A percentile compares a stretch with the other conserved stretches of the same genome.
phyloP scores from a whole-genome alignment of 2,113 vertebrate species.

The Neogobius melanostomus region DNA sequence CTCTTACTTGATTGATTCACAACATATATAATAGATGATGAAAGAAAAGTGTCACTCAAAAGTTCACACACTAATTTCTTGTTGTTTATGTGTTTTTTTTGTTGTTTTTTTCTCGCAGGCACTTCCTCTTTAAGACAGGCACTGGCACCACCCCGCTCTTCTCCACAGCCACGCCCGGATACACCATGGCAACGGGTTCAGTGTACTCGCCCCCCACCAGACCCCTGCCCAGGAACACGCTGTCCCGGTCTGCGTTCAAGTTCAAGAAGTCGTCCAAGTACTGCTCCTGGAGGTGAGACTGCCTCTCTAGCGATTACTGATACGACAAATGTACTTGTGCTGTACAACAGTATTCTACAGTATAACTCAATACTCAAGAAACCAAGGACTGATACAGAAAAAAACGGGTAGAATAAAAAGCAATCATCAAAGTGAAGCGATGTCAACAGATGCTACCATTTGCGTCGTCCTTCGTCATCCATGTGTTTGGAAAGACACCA shows the following conservation, averaged over 20 bases:
- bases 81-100: neutral
- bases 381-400: too few relatives aligned
- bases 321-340: neutral
- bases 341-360: too few relatives aligned
- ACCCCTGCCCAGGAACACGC: slow-evolving; percentile 93
- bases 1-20: too few relatives aligned
- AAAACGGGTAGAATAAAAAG: too few relatives aligned
- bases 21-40: too few relatives aligned
- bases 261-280: slow-evolving; percentile 99
- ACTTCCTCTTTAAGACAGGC: slow-evolving; percentile 99
- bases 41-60: too few relatives aligned
- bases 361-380: too few relatives aligned
- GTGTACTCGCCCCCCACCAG: slow-evolving; percentile 97
- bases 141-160: slow-evolving; percentile 98
- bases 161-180: slow-evolving; percentile 96
- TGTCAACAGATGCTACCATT: too few relatives aligned
- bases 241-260: slow-evolving; percentile 98
- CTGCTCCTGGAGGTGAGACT: slow-evolving; percentile 90
- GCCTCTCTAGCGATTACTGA: neutral
- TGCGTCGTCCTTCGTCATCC: too few relatives aligned
- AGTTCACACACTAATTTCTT: too few relatives aligned
- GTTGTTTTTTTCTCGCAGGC: slow-evolving; percentile 75
- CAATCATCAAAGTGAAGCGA: too few relatives aligned
- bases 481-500: too few relatives aligned
- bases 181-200: slow-evolving; percentile 98